Percentiles rank a stretch among this genome's conserved stretches.
phyloP scores from a whole-genome alignment of 2,888 invertebrate genomes.

The Ornithoptera alexandrae region DNA sequence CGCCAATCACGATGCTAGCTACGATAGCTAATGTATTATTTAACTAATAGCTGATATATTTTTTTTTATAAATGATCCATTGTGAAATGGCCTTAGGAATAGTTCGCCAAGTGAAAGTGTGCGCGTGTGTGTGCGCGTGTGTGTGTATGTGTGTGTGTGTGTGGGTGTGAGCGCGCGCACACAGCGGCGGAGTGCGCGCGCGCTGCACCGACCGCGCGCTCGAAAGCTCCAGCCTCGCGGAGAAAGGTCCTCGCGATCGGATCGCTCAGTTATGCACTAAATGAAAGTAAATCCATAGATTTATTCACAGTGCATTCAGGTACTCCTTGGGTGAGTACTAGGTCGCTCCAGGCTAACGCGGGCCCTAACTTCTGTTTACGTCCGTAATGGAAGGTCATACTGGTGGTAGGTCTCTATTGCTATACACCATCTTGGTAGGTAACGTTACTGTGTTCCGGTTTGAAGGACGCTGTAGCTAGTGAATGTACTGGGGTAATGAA shows the following conservation, averaged over 20 bases:
- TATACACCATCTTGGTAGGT: too few relatives aligned
- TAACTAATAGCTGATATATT: too few relatives aligned
- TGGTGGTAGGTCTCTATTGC: too few relatives aligned
- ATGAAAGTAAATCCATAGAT: constrained; percentile 29
- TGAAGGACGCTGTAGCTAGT: too few relatives aligned
- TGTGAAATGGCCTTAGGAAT: constrained; percentile 57
- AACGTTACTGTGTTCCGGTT: too few relatives aligned
- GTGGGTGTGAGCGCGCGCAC: constrained; percentile 40
- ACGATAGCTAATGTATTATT: too few relatives aligned
- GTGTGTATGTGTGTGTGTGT: constrained; percentile 44
- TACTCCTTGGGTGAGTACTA: too few relatives aligned
- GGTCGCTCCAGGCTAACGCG: too few relatives aligned
- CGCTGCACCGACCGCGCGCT: constrained; percentile 47
- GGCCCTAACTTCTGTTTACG: too few relatives aligned
- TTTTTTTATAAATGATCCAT: not conserved
- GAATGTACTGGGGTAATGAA: too few relatives aligned
- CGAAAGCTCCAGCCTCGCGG: constrained; percentile 34
- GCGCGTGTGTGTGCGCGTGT: constrained; percentile 58
- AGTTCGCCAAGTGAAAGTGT: constrained; percentile 76
- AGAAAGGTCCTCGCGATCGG: constrained; percentile 31
- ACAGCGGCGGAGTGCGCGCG: constrained; percentile 34
- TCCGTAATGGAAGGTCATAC: too few relatives aligned
- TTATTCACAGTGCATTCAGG: constrained; percentile 12
- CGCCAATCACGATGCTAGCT: too few relatives aligned
- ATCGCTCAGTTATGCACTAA: constrained; percentile 23